A percentile compares a stretch with the other conserved stretches of the same genome.
Conservation (phyloP, 1,140 invertebrate species). For the Polyergus mexicanus region DNA sequence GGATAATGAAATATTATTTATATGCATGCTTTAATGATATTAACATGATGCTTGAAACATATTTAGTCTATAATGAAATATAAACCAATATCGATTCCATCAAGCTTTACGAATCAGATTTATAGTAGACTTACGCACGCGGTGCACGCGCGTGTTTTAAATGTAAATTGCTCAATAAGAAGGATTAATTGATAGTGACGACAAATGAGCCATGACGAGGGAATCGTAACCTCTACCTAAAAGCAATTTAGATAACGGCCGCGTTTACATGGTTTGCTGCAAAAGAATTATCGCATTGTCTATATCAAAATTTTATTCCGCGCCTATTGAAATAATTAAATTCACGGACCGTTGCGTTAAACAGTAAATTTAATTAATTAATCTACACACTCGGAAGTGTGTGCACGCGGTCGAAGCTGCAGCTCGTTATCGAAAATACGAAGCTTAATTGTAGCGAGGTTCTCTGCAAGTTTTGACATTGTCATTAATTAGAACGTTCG, state of each 20-base stretch:
- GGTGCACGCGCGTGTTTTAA: not conserved
- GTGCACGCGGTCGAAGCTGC: slow-evolving; percentile 13
- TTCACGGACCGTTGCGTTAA: slow-evolving; percentile 41
- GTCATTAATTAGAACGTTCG: slow-evolving; percentile 28
- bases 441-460: slow-evolving; percentile 40
- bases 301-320: slow-evolving; percentile 45
- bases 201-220: not conserved
- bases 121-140: not conserved
- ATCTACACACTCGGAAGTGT: slow-evolving; percentile 20
- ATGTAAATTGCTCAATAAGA: slow-evolving; percentile 5
- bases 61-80: not conserved
- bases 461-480: slow-evolving; percentile 5
- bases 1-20: slow-evolving; percentile 11
- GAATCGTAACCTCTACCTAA: not conserved
- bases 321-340: slow-evolving; percentile 38
- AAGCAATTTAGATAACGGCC: slow-evolving; percentile 10
- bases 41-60: not conserved
- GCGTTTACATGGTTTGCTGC: not conserved
- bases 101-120: slow-evolving; percentile 36
- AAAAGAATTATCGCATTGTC: not conserved
- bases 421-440: slow-evolving; percentile 5
- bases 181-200: slow-evolving; percentile 6
- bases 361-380: slow-evolving; percentile 59
- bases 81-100: slow-evolving; percentile 5
- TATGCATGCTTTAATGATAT: not conserved